These are phyloP conservation scores for Strongylocentrotus purpuratus DNA, from an alignment of 35 echinoderm and acorn worm genomes.

Conservation along the genomic window DNA sequence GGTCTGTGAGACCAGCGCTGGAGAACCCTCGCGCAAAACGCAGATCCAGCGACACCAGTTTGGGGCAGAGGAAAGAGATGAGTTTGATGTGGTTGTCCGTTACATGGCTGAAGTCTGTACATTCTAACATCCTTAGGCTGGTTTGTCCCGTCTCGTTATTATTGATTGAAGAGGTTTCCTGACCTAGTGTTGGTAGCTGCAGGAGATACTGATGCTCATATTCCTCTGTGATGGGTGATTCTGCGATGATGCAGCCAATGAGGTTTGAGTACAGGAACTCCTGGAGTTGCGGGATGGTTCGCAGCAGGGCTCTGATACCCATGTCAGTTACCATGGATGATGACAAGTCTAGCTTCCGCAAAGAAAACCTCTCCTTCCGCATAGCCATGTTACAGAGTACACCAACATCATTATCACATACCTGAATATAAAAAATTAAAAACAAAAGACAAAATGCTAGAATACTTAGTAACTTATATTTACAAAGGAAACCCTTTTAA, in stretches of 20 bases:
- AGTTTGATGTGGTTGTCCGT: slow-evolving; percentile 1
- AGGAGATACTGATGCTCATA: slow-evolving; percentile 34
- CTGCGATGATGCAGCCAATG: slow-evolving; percentile 13
- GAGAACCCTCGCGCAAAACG: slow-evolving; percentile 28
- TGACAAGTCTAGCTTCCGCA: slow-evolving; percentile 25
- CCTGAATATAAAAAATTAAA: not conserved
- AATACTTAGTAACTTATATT: not conserved
- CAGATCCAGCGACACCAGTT: slow-evolving; percentile 35
- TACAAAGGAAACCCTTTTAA: too few species aligned
- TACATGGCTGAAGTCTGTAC: not conserved
- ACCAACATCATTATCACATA: slow-evolving; percentile 43
- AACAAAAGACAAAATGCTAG: not conserved
- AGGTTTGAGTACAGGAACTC: slow-evolving; percentile 15
- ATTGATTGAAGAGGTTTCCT: not conserved
- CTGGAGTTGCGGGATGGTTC: slow-evolving; percentile 8
- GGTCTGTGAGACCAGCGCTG: not conserved
- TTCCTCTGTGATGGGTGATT: slow-evolving; percentile 30
- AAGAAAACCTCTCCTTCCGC: not conserved
- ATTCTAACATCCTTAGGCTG: not conserved
- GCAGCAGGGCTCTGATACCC: slow-evolving; percentile 24
- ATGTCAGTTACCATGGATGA: slow-evolving; percentile 33
- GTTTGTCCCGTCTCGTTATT: not conserved
- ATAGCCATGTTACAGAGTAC: slow-evolving; percentile 38
- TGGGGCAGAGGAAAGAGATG: slow-evolving; percentile 20
- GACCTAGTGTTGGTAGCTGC: not conserved